phyloP scores from a whole-genome alignment of 2,888 invertebrate genomes.

The Cacoxenus indagator region DNA sequence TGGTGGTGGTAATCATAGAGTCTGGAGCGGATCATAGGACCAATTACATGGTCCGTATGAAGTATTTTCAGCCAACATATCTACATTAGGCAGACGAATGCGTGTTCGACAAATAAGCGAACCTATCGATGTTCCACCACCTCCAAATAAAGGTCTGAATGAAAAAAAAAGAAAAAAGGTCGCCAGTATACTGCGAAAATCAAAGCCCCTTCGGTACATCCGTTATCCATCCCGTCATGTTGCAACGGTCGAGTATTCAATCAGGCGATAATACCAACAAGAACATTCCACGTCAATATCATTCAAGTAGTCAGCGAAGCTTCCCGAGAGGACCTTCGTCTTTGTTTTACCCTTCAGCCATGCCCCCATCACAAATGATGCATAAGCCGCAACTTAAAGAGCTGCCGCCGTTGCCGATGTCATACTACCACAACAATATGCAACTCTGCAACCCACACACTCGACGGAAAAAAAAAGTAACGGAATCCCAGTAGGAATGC shows the following conservation, averaged over 20 bases:
- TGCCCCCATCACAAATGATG: conserved; percentile 51
- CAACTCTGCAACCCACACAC: conserved; percentile 77
- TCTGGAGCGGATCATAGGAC: conserved; percentile 88
- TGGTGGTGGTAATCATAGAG: conserved; percentile 94
- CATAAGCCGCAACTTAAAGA: conserved; percentile 58
- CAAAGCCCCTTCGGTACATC: conserved; percentile 71
- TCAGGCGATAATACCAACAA: conserved; percentile 50
- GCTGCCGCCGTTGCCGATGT: conserved; percentile 70
- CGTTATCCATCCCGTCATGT: conserved; percentile 67
- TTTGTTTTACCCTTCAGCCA: conserved; percentile 37
- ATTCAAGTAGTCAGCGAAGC: conserved; percentile 72
- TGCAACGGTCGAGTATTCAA: conserved; percentile 63
- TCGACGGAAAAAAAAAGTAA: conserved; percentile 73
- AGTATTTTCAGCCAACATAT: conserved; percentile 73
- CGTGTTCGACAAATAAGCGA: conserved; percentile 86
- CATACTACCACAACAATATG: conserved; percentile 75
- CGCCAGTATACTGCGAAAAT: conserved; percentile 66
- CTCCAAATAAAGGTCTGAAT: conserved; percentile 81
- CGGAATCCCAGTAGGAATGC: conserved; percentile 70
- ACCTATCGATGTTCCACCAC: conserved; percentile 87
- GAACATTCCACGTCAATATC: conserved; percentile 72
- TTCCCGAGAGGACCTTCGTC: conserved; percentile 57
- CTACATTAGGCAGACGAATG: conserved; percentile 76
- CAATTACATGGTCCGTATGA: conserved; percentile 83
- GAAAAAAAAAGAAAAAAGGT: conserved; percentile 73